phyloP scores from a whole-genome alignment of 2,797 vertebrate genomes.

The Typhlichthys subterraneus region DNA sequence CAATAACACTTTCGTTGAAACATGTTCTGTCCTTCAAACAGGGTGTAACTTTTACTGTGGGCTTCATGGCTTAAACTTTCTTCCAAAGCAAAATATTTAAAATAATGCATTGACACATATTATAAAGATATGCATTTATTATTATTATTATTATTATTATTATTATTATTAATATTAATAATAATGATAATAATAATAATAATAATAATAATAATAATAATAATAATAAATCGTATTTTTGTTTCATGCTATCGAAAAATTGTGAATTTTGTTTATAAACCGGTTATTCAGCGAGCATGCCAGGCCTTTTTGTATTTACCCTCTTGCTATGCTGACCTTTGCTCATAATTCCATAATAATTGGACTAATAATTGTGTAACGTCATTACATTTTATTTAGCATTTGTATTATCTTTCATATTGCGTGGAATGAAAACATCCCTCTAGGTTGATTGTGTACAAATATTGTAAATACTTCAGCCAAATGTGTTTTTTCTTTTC shows the following conservation, averaged over 20 bases:
- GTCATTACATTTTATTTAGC: neutral
- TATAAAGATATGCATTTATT: slow-evolving; percentile 1
- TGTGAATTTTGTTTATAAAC: slow-evolving; percentile 14
- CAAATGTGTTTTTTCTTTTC: no score
- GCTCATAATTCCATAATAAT: neutral
- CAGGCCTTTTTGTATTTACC: neutral
- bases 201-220: slow-evolving; percentile 9
- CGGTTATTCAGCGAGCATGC: neutral
- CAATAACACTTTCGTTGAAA: slow-evolving; percentile 55
- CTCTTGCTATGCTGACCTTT: neutral
- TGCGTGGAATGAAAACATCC: neutral
- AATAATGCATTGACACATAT: neutral
- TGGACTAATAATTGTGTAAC: neutral
- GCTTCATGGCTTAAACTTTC: slow-evolving; percentile 4
- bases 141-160: slow-evolving; percentile 13
- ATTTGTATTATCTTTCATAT: neutral
- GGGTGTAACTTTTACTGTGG: slow-evolving; percentile 17
- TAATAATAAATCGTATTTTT: neutral
- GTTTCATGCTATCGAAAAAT: no score
- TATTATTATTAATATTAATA: slow-evolving; percentile 5
- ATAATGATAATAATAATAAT: slow-evolving; percentile 1
- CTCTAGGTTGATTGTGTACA: neutral
- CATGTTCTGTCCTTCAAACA: slow-evolving; percentile 36
- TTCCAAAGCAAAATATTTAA: neutral
- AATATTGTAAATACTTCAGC: no score